Evolutionary conservation across 2,113 vertebrate species (phyloP).

Genomic region (Aegithalos caudatus): DNA sequence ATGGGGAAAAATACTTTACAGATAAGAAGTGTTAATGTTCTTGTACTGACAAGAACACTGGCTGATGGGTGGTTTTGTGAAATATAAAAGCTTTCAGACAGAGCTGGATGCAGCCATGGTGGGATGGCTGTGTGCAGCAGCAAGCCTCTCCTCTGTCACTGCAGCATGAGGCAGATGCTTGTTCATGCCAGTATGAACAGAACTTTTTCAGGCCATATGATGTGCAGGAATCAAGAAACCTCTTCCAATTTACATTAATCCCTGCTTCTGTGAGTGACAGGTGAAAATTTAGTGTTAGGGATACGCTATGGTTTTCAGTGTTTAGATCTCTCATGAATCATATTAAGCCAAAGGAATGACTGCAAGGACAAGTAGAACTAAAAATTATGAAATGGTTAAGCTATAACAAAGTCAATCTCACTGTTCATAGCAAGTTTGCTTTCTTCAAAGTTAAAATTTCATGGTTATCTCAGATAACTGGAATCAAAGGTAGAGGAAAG

Average conservation of each 20-base stretch:
- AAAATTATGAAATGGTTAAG: background rate
- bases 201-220: background rate
- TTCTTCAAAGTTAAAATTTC: background rate
- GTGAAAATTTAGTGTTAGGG: background rate
- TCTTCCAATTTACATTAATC: background rate
- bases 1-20: background rate
- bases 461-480: background rate
- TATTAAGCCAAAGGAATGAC: background rate
- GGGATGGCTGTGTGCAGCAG: background rate
- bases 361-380: background rate
- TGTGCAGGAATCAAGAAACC: background rate
- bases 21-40: background rate
- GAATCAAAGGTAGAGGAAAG: background rate
- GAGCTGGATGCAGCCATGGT: background rate
- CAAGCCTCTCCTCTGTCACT: background rate
- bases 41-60: background rate
- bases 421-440: background rate
- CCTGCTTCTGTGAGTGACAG: background rate
- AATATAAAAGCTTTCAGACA: background rate
- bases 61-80: background rate
- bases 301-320: background rate
- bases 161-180: background rate
- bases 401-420: background rate
- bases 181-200: background rate
- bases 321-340: background rate